Evolutionary conservation across 2,888 invertebrate genomes (phyloP).

Genomic region (Anarsia innoxiella): DNA sequence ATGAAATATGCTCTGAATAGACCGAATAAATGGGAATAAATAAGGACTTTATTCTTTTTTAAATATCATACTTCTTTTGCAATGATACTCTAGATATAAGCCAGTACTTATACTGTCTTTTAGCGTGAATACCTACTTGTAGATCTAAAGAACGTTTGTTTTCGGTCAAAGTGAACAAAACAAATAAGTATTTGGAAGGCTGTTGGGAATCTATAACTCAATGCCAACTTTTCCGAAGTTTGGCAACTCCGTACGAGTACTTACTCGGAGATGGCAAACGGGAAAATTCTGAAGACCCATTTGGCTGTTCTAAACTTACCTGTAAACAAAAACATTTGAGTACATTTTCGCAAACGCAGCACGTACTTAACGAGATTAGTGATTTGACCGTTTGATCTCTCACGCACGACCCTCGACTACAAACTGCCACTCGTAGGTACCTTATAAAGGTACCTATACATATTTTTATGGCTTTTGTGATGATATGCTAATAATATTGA

Average conservation of each 20-base stretch:
- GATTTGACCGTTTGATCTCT: constrained; percentile 6
- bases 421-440: too few relatives aligned
- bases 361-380: constrained; percentile 13
- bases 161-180: constrained; percentile 63
- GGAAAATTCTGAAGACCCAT: constrained; percentile 49
- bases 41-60: too few relatives aligned
- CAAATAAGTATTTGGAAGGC: constrained; percentile 68
- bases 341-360: constrained; percentile 18
- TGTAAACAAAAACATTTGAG: constrained; percentile 59
- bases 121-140: too few relatives aligned
- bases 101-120: too few relatives aligned
- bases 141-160: constrained; percentile 58
- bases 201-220: constrained; percentile 72
- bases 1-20: too few relatives aligned
- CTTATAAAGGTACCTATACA: too few relatives aligned
- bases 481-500: too few relatives aligned
- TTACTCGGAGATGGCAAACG: constrained; percentile 42
- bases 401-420: constrained; percentile 5
- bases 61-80: too few relatives aligned
- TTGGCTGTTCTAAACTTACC: constrained; percentile 55
- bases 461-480: too few relatives aligned
- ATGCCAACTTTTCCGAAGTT: constrained; percentile 67
- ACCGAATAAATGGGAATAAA: too few relatives aligned
- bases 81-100: too few relatives aligned
- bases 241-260: constrained; percentile 51